Base-by-base conservation (phyloP, 2,113 vertebrate species). In the Tetrax tetrax region DNA sequence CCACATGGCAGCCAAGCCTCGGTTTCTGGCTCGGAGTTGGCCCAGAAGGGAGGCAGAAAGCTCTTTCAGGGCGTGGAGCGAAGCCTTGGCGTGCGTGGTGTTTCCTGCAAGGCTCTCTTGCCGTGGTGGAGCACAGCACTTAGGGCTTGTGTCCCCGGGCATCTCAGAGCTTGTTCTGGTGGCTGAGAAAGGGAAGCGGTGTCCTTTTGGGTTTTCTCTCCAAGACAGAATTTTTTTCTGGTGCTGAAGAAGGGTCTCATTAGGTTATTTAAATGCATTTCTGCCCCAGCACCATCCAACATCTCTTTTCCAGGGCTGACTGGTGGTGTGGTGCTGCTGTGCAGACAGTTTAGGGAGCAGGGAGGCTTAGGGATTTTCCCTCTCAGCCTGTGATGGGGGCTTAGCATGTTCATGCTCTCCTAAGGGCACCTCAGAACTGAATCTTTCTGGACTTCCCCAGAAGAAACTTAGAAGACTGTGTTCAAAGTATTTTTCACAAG, bases 71-170 rank as follows among this genome's bases (percentile, higher is more conserved):
- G 15, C 41, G 47, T 51, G 3, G 21, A 54, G 72, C 1, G 1
- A 50, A 38, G 31, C 41, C 33, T 27, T 48, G 65, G 29, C 1
- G 0, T 43, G 37, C 2, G 1, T 7, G 43, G 10, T 18, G 38
- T 7, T 6, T 23, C 53, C 75, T n/a, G 37, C 41, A 18, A 23
- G 45, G 54, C 69, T 78, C 43, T 31, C 29, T 0, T 4, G 12
- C 51, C 7, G 0, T 3, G 0, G 7, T 3, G n/a, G 57, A 51
- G 10, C 31, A 3, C 10, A 2, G n/a, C 3, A 1, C 25, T 83
- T 31, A 28, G 51, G 14, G 28, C 51, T 24, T 53, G 15, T 53
- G 12, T 48, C 50, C 2, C 0, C 45, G 12, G 13, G 33, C 56
- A 9, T n/a, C 69, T 45, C 68, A 2, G 47, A n/a, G 51, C 54